A percentile compares a stretch with the other conserved stretches of the same genome.
Conservation (phyloP, 2,113 vertebrate species). For the Stigmatopora nigra region DNA sequence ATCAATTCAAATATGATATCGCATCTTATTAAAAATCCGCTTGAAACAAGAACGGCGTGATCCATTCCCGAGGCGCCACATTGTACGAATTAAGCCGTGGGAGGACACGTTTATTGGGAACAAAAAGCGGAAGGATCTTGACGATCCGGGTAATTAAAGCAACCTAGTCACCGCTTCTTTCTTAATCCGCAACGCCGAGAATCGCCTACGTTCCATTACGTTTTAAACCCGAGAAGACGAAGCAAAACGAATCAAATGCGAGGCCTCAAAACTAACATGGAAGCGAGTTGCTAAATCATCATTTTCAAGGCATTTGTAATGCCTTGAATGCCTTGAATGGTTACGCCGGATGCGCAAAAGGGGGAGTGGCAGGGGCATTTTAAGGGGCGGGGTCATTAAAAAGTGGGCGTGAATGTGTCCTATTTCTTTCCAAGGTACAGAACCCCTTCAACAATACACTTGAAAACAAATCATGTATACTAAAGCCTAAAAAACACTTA, state of each 20-base stretch:
- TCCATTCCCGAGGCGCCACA: too few species aligned
- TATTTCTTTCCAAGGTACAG: too few species aligned
- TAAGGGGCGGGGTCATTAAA: too few species aligned
- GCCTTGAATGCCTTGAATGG: too few species aligned
- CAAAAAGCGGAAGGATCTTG: constrained; percentile 14
- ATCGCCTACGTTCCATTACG: constrained; percentile 32
- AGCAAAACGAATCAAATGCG: too few species aligned
- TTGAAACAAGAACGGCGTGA: background rate
- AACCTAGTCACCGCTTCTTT: constrained; percentile 20
- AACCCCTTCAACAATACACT: too few species aligned
- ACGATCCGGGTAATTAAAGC: constrained; percentile 41
- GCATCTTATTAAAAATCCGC: background rate
- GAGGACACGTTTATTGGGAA: background rate
- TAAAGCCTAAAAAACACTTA: too few species aligned
- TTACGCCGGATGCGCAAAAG: too few species aligned
- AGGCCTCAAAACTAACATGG: background rate
- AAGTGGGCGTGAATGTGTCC: too few species aligned
- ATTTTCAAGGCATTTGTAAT: background rate
- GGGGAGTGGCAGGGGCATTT: too few species aligned
- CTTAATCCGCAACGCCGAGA: constrained; percentile 39
- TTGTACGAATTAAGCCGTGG: background rate
- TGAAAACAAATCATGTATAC: too few species aligned
- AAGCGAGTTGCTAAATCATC: background rate
- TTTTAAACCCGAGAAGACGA: constrained; percentile 14
- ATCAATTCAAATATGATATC: background rate